Conservation (phyloP, 37 sponge, comb jelly and placozoan genomes). For the Petrosia ficiformis region DNA sequence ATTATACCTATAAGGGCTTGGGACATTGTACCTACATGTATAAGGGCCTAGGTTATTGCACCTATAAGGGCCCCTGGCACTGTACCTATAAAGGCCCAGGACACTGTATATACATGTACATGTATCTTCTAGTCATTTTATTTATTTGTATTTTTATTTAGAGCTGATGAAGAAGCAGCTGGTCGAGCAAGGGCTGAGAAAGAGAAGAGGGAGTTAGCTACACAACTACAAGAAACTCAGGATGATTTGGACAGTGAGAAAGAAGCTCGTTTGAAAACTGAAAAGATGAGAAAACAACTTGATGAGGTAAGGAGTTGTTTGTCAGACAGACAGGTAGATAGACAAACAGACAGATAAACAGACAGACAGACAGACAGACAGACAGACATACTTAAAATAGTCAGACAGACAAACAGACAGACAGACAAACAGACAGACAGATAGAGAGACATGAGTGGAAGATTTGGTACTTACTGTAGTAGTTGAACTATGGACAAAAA, state of each 20-base stretch:
- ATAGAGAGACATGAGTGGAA: too few relatives aligned
- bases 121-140: neutral
- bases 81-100: too few relatives aligned
- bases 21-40: neutral
- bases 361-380: too few relatives aligned
- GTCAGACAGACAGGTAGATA: too few relatives aligned
- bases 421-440: too few relatives aligned
- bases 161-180: constrained; percentile 84
- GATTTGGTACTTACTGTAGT: neutral
- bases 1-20: too few relatives aligned
- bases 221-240: constrained; percentile 76
- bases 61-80: too few relatives aligned
- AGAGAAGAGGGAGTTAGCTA: constrained; percentile 79
- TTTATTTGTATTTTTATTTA: constrained; percentile 8
- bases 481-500: neutral
- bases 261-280: constrained; percentile 62
- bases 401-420: too few relatives aligned
- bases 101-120: too few relatives aligned
- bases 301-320: constrained; percentile 60
- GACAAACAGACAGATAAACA: too few relatives aligned
- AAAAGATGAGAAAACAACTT: constrained; percentile 66
- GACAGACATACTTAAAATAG: too few relatives aligned
- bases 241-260: constrained; percentile 94
- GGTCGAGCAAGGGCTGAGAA: constrained; percentile 84
- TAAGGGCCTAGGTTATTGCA: neutral